Conservation (phyloP, 2,888 invertebrate genomes). For the Tetrapedia diversipes region DNA sequence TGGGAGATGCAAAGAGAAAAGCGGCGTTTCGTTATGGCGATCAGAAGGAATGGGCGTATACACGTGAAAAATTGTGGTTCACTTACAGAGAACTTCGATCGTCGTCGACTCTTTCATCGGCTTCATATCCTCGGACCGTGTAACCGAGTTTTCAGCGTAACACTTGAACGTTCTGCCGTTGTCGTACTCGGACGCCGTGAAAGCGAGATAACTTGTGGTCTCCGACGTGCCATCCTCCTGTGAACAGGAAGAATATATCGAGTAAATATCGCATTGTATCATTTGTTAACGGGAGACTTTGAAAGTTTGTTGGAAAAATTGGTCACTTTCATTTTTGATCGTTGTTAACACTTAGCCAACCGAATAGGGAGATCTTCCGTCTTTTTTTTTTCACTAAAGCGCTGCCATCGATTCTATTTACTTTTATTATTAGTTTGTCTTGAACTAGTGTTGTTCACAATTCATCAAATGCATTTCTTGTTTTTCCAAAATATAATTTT, state of each 20-base stretch:
- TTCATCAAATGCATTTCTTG: no score
- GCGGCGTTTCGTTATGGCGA: not conserved
- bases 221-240: constrained; percentile 92
- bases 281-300: not conserved
- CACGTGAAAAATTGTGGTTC: constrained; percentile 44
- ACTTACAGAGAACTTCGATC: constrained; percentile 95
- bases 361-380: no score
- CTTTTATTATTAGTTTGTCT: no score
- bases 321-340: no score
- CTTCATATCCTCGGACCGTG: constrained; percentile 88
- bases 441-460: no score
- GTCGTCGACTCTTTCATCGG: constrained; percentile 89
- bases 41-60: not conserved
- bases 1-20: not conserved
- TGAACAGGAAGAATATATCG: constrained; percentile 50
- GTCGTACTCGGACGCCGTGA: constrained; percentile 92
- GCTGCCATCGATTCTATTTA: no score
- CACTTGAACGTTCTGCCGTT: constrained; percentile 92
- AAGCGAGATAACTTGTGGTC: constrained; percentile 90
- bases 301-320: no score
- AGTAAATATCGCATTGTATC: not conserved
- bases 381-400: no score
- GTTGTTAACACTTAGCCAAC: no score
- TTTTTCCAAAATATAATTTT: no score
- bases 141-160: constrained; percentile 92